Evolutionary conservation across 2,113 vertebrate genomes (phyloP).

Genomic region (Sclerurus mexicanus): DNA sequence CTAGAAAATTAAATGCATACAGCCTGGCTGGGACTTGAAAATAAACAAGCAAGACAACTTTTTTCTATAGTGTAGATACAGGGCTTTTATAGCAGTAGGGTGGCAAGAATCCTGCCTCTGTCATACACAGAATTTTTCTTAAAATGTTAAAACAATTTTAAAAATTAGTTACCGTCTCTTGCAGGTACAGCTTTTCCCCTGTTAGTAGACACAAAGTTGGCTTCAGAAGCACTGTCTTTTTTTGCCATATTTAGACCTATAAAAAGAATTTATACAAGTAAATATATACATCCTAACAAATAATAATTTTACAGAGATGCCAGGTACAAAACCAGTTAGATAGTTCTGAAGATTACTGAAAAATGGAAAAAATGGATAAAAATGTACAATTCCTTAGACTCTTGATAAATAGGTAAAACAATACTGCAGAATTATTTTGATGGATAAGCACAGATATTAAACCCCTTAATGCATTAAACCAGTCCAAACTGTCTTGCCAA

Average conservation of each 20-base stretch:
- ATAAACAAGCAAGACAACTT: background rate
- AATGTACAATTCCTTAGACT: background rate
- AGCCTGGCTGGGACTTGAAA: background rate
- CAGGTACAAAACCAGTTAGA: background rate
- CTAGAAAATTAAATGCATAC: background rate
- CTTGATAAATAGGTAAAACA: background rate
- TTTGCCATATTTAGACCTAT: constrained; percentile 69
- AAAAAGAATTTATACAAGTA: background rate
- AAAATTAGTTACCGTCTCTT: constrained; percentile 68
- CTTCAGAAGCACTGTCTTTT: constrained; percentile 60
- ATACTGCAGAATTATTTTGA: background rate
- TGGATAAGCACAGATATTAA: background rate
- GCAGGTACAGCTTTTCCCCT: constrained; percentile 42
- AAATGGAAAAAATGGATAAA: background rate
- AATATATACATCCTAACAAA: background rate
- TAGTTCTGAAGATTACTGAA: background rate
- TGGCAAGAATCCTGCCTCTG: background rate
- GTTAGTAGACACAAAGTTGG: constrained; percentile 34
- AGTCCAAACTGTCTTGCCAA: background rate
- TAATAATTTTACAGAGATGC: background rate
- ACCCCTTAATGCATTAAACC: background rate
- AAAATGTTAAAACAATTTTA: background rate
- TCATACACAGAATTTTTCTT: background rate
- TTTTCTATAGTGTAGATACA: background rate
- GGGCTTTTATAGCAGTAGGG: background rate